Conservation (phyloP, 2,797 vertebrate genomes). For the Cyprinodon diabolis region DNA sequence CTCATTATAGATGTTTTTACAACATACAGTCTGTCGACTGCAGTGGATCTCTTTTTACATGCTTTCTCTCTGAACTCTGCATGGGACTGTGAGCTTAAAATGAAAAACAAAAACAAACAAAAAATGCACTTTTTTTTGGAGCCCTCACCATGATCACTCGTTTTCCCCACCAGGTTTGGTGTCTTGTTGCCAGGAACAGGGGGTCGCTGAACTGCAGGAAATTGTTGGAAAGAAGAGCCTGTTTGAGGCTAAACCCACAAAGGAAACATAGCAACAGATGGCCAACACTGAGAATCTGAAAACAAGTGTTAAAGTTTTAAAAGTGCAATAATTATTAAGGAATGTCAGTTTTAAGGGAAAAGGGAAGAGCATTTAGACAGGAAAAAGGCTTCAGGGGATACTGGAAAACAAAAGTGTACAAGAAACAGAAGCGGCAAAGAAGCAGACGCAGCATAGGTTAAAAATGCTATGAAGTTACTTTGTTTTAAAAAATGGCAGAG, state of each 20-base stretch:
- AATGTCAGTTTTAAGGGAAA: conserved; percentile 23
- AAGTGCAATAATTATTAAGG: conserved; percentile 34
- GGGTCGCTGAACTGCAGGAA: conserved; percentile 46
- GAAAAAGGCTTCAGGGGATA: conserved; percentile 23
- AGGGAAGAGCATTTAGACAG: conserved; percentile 15
- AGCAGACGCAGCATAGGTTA: conserved; percentile 42
- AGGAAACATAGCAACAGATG: conserved; percentile 32
- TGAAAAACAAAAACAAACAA: background rate
- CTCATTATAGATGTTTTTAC: background rate
- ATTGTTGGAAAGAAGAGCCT: conserved; percentile 60
- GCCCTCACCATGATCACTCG: conserved; percentile 72
- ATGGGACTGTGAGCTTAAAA: background rate
- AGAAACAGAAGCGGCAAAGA: conserved; percentile 44
- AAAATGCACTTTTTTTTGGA: conserved; percentile 15
- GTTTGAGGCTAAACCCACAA: conserved; percentile 41
- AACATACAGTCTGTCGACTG: background rate
- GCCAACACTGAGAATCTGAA: conserved; percentile 43
- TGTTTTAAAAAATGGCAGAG: conserved; percentile 34
- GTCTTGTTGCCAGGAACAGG: conserved; percentile 60
- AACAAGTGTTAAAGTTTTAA: conserved; percentile 49
- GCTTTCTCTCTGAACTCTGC: background rate
- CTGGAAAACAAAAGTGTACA: conserved; percentile 21
- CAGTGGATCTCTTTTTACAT: background rate
- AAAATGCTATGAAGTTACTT: conserved; percentile 18
- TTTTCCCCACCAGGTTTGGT: conserved; percentile 75